phyloP scores from a whole-genome alignment of 2,113 vertebrate species.

The Baryphthengus martii region DNA sequence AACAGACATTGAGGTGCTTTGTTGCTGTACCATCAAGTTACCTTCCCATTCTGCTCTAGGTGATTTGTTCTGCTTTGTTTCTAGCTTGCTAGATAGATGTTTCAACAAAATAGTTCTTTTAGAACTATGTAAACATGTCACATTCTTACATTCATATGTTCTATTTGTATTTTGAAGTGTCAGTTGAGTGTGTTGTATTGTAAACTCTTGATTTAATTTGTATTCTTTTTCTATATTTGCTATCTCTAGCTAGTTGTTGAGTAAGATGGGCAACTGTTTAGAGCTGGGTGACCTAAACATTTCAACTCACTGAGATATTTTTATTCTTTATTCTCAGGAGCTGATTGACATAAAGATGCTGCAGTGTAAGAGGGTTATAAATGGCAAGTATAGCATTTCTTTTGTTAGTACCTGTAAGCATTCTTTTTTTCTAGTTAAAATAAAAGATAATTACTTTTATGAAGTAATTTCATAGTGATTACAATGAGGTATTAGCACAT shows the following conservation, averaged over 20 bases:
- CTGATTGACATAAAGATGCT: conserved; percentile 96
- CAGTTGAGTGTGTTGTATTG: background rate
- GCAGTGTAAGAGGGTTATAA: conserved; percentile 87
- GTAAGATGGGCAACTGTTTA: background rate
- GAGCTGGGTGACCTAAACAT: background rate
- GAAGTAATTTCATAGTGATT: background rate
- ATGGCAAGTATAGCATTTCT: conserved; percentile 76
- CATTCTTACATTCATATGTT: background rate
- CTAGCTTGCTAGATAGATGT: background rate
- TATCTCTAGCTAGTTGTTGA: background rate
- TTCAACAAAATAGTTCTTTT: background rate
- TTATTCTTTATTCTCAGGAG: conserved; percentile 77
- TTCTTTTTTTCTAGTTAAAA: background rate
- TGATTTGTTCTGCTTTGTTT: background rate
- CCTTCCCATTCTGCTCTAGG: background rate
- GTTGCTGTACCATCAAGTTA: background rate
- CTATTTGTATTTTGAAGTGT: background rate
- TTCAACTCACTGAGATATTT: background rate
- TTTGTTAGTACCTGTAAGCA: background rate
- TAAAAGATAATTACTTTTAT: background rate
- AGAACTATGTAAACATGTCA: background rate
- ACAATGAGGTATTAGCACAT: background rate
- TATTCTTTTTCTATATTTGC: background rate
- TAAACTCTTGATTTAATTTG: background rate
- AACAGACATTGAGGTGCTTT: background rate